Base-by-base conservation (phyloP, 2,888 invertebrate species). In the Phania funesta region DNA sequence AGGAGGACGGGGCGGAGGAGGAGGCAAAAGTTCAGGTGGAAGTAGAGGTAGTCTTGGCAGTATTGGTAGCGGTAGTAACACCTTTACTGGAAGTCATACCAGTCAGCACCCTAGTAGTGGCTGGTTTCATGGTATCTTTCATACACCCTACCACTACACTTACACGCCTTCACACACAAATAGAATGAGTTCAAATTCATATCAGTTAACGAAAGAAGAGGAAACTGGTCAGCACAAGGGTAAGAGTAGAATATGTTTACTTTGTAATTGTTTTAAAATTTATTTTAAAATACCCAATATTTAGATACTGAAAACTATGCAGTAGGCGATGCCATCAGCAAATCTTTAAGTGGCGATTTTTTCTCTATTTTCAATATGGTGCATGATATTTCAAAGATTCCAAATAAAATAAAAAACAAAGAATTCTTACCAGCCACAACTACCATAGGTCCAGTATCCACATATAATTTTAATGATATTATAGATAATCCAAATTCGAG, bases 301-400 rank as follows among this genome's bases (percentile, higher is more conserved):
- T 54, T 54, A 52, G 50, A 54, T 52, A 9, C 2, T n/a, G 26
- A 6, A n/a, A 6, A 4, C 5, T 67, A 24, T 54, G 38, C 22
- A 6, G 29, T 46, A 1, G 64, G 70, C 2, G 56, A 71, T 24
- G 20, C 54, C 5, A 29, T 77, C 1, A 48, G 64, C 1, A 22
- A 54, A 13, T 52, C 54, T 6, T 22, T 77, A 13, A 56, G 38
- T 13, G 29, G 18, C 32, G 77, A 77, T 16, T 77, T 77, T 16
- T 77, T 64, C 18, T 70, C 77, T 13, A 54, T 71, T 11, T 70
- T 77, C 4, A 77, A 77, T 48, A 3, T 77, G 35, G 67, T 64
- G 0, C 18, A 62, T 26, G 77, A 64, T 32, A 70, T 77, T 41
- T 54, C 70, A 0, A 38, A 70, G n/a, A 64, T 64, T 77, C 38